Evolutionary conservation across 2,888 invertebrate species (phyloP).

Genomic region (Meiosimyza decipiens): DNA sequence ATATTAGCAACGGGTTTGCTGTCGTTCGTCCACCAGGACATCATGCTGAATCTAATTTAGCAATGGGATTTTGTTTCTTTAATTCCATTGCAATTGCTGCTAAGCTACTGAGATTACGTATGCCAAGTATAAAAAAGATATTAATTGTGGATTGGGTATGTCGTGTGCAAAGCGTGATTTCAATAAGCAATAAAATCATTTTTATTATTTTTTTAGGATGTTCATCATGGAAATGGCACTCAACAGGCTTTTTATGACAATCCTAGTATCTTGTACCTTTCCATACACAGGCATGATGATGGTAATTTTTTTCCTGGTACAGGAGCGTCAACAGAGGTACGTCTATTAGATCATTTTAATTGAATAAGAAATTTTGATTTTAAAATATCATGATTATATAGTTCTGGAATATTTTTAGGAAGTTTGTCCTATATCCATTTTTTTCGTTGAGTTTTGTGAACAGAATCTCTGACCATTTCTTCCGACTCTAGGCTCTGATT

Average conservation of each 20-base stretch:
- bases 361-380: background rate
- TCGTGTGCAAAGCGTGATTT: slow-evolving; percentile 9
- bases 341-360: background rate
- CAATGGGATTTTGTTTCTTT: slow-evolving; percentile 99
- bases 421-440: too few species aligned
- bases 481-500: too few species aligned
- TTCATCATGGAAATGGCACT: slow-evolving; percentile 98
- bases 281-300: slow-evolving; percentile 98
- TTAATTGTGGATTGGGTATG: slow-evolving; percentile 94
- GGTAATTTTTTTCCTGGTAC: slow-evolving; percentile 99
- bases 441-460: too few species aligned
- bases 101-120: slow-evolving; percentile 83
- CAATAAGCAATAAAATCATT: background rate
- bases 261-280: slow-evolving; percentile 93
- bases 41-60: slow-evolving; percentile 90
- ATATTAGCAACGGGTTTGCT: slow-evolving; percentile 92
- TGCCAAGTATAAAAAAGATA: slow-evolving; percentile 84
- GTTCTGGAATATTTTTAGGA: too few species aligned
- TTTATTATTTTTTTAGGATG: slow-evolving; percentile 74
- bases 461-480: too few species aligned
- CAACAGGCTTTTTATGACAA: slow-evolving; percentile 98
- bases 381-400: background rate
- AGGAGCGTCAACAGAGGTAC: slow-evolving; percentile 87
- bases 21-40: slow-evolving; percentile 97
- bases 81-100: slow-evolving; percentile 98